A percentile compares a stretch with the other conserved stretches of the same genome.
These are phyloP conservation scores for Scolopax bukidnonensis DNA, from an alignment of 2,797 vertebrate genomes.

Conservation along the genomic window DNA sequence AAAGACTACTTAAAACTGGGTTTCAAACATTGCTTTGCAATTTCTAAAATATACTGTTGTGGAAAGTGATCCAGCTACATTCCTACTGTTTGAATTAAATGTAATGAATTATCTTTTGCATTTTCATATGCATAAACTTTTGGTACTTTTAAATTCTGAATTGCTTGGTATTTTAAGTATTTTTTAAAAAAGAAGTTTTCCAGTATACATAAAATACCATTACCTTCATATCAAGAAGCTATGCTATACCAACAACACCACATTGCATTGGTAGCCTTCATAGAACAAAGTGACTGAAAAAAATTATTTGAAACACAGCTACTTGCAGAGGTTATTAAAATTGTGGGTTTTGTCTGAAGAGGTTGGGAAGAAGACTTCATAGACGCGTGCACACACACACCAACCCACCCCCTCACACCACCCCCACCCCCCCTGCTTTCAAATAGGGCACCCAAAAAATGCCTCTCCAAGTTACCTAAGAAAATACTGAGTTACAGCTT, in stretches of 20 bases:
- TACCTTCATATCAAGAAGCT: background rate
- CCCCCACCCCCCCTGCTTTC: background rate
- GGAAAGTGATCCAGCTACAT: background rate
- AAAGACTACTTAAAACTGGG: background rate
- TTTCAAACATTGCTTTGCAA: background rate
- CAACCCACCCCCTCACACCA: background rate
- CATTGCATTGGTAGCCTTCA: background rate
- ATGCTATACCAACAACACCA: background rate
- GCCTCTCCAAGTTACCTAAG: background rate
- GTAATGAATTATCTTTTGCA: background rate
- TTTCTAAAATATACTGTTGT: background rate
- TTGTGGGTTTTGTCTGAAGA: background rate
- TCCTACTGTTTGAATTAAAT: background rate
- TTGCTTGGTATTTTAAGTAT: background rate
- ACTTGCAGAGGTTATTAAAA: conserved; percentile 3
- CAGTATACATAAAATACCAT: background rate
- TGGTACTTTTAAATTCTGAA: background rate
- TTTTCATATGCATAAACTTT: background rate
- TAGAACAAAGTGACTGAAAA: background rate
- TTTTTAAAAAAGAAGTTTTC: background rate
- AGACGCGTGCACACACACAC: background rate
- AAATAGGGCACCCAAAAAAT: background rate
- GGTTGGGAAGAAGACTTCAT: background rate
- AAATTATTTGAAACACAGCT: background rate
- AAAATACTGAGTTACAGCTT: background rate